Evolutionary conservation across 2,797 vertebrate genomes (phyloP).

Genomic region (Catamblyrhynchus diadema): DNA sequence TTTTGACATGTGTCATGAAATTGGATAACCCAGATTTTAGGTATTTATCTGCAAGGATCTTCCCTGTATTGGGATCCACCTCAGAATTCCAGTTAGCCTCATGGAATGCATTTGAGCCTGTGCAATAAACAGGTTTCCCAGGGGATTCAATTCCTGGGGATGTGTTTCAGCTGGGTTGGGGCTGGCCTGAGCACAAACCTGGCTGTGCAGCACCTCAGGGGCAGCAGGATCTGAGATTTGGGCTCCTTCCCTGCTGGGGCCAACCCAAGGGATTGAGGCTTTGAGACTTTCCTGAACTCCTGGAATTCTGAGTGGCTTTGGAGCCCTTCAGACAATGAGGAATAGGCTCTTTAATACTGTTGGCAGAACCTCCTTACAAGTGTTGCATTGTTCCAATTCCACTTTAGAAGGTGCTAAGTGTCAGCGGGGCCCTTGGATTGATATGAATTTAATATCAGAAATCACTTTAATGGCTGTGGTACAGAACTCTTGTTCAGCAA

Average conservation of each 20-base stretch:
- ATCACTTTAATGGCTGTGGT: neutral
- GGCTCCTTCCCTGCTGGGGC: neutral
- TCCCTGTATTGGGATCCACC: neutral
- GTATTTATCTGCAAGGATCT: neutral
- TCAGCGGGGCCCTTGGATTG: neutral
- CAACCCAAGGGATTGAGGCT: neutral
- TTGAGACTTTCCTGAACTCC: neutral
- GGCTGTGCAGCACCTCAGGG: neutral
- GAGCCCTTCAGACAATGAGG: neutral
- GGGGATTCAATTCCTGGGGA: neutral
- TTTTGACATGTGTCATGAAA: neutral
- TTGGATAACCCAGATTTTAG: neutral
- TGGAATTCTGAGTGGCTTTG: neutral
- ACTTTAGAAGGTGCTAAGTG: neutral
- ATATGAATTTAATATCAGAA: neutral
- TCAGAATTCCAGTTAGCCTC: neutral
- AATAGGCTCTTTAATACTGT: neutral
- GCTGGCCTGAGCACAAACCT: neutral
- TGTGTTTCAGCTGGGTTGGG: neutral
- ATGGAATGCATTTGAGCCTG: neutral
- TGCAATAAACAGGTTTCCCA: neutral
- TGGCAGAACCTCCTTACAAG: neutral
- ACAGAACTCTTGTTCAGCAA: neutral
- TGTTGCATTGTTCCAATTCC: neutral
- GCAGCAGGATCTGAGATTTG: neutral